Percentiles rank a stretch among this genome's conserved stretches.
These are phyloP conservation scores for Chaetodon trifasciatus DNA, from an alignment of 2,797 vertebrate genomes.

Conservation along the genomic window DNA sequence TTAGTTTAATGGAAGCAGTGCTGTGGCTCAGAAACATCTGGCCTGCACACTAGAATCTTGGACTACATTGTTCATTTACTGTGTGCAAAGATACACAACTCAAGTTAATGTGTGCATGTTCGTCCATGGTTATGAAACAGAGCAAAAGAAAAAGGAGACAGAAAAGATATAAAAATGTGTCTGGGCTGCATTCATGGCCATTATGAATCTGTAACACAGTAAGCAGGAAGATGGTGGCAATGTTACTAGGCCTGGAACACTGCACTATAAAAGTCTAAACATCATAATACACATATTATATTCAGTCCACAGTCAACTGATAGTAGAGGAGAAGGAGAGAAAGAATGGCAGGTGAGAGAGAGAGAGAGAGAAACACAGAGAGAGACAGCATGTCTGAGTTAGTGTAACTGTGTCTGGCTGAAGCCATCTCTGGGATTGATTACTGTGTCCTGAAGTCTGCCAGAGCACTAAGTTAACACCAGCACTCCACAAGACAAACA, in stretches of 20 bases:
- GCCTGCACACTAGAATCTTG: constrained; percentile 50
- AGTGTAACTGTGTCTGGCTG: constrained; percentile 47
- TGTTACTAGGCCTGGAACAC: not conserved
- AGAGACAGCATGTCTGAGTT: constrained; percentile 39
- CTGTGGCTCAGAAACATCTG: constrained; percentile 56
- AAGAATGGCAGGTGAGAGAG: constrained; percentile 27
- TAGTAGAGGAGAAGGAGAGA: not conserved
- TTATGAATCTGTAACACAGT: constrained; percentile 7
- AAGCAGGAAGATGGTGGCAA: not conserved
- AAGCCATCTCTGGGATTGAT: constrained; percentile 69
- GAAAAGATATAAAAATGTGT: not conserved
- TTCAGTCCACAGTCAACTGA: constrained; percentile 23
- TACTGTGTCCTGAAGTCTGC: constrained; percentile 57
- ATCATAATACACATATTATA: not conserved
- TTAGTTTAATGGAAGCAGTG: constrained; percentile 54
- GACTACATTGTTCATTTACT: constrained; percentile 42
- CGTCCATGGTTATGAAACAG: not conserved
- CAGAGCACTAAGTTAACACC: constrained; percentile 65
- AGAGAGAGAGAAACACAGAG: constrained; percentile 33
- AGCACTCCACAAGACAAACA: constrained; percentile 67
- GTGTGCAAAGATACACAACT: constrained; percentile 5
- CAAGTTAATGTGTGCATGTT: not conserved
- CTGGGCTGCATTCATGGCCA: constrained; percentile 8
- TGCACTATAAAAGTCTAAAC: constrained; percentile 8
- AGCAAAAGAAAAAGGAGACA: not conserved